Conservation (phyloP, 2,888 invertebrate genomes). For the Amphimallon solstitiale region DNA sequence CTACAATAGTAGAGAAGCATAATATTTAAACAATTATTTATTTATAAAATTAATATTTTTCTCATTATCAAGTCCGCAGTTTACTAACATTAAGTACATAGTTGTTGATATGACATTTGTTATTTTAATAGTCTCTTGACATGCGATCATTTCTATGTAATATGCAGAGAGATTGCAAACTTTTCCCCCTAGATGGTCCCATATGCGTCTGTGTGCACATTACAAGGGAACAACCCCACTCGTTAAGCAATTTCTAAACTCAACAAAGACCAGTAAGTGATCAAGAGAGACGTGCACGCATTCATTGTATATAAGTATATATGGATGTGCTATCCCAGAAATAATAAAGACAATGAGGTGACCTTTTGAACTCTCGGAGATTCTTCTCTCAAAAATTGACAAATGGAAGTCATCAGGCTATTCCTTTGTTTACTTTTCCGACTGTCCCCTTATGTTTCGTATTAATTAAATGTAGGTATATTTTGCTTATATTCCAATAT, state of each 20-base stretch:
- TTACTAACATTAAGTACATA: too few species aligned
- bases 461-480: too few species aligned
- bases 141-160: not conserved
- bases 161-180: too few species aligned
- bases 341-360: slow-evolving; percentile 41
- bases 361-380: slow-evolving; percentile 33
- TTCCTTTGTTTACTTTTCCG: too few species aligned
- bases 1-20: too few species aligned
- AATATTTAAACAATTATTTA: too few species aligned
- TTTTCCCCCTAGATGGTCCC: slow-evolving; percentile 43
- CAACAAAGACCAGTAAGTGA: slow-evolving; percentile 58
- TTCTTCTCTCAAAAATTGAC: too few species aligned
- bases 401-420: too few species aligned
- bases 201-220: slow-evolving; percentile 44
- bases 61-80: too few species aligned
- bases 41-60: too few species aligned
- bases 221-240: slow-evolving; percentile 37
- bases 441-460: too few species aligned
- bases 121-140: not conserved
- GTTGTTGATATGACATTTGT: not conserved
- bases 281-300: slow-evolving; percentile 56
- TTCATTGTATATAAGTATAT: slow-evolving; percentile 48
- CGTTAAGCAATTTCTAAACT: slow-evolving; percentile 49
- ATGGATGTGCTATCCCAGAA: not conserved
- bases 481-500: too few species aligned